Base-by-base conservation (phyloP, 2,797 vertebrate genomes). In the Danio tinwini region DNA sequence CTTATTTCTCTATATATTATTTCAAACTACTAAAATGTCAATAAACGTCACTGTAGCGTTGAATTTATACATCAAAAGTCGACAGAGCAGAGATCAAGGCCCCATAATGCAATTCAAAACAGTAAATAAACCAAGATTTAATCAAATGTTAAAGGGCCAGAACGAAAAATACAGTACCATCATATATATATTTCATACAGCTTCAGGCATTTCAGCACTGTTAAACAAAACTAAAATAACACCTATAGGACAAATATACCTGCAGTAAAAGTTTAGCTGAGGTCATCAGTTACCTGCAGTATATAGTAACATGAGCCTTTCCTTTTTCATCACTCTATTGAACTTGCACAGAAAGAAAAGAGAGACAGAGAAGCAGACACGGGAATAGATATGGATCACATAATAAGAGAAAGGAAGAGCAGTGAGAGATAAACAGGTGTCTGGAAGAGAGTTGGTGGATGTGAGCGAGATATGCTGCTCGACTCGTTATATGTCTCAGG, bases 401-500 rank as follows among this genome's bases (percentile, higher is more conserved):
- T 45, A 82, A 76, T 64, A 63, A 81, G 47, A 59, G 39, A 50
- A 7, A 50, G 44, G 55, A 47, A 80, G 50, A 76, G 79, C 29
- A 42, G 7, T 68, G 56, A 49, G 62, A 50, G 42, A 76, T 59
- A 78, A 59, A 73, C 68, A 70, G 53, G 7, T 55, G 50, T 65
- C 74, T 79, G 39, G 11, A 63, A 74, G 62, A 73, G 63, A 63
- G 12, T 67, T 67, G 68, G 29, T 69, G 61, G 61, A 75, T 10
- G 39, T 71, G 16, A 58, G 62, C 7, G 13, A 83, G 62, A 81
- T 69, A 83, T 81, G 84, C 63, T 80, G 80, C 45, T 80, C 44
- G 59, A 80, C 76, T 85, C 40, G 72, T 80, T 73, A 44, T 80
- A 42, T 49, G 47, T 77, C 64, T 81, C 53, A 68, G 52, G 16